These are phyloP conservation scores for Beroe forskalii DNA, from an alignment of 37 sponge, comb jelly and placozoan species.

Conservation along the genomic window DNA sequence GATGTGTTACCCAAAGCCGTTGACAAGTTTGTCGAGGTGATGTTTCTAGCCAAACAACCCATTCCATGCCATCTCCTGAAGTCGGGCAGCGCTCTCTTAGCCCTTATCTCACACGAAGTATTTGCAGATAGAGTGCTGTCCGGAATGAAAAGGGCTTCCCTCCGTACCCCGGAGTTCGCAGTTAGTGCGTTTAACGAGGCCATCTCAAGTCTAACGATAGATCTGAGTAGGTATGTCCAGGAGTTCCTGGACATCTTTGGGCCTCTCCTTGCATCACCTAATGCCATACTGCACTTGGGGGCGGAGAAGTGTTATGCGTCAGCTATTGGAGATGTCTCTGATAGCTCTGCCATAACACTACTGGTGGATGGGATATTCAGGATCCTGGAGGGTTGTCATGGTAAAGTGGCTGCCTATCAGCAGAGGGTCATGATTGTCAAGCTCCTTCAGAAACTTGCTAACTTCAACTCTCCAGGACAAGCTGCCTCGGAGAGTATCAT, in stretches of 20 bases:
- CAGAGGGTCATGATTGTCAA: conserved; percentile 25
- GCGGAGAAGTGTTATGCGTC: not conserved
- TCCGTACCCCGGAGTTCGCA: conserved; percentile 43
- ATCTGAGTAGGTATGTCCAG: conserved; percentile 43
- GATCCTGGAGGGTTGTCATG: conserved; percentile 31
- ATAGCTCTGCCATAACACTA: not conserved
- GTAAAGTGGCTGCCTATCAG: conserved; percentile 60
- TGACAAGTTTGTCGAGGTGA: conserved; percentile 53
- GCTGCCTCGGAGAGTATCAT: conserved; percentile 1
- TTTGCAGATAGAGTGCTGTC: not conserved
- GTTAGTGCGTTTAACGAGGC: conserved; percentile 33
- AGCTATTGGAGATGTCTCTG: not conserved
- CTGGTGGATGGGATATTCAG: conserved; percentile 13
- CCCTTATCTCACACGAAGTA: conserved; percentile 41
- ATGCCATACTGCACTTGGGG: not conserved
- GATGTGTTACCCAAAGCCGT: conserved; percentile 1
- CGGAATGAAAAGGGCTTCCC: conserved; percentile 33
- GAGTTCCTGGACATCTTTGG: conserved; percentile 26
- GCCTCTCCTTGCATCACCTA: conserved; percentile 19
- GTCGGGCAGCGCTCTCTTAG: not conserved
- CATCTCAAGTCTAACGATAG: not conserved
- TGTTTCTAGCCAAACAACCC: conserved; percentile 23
- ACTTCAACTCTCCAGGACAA: not conserved
- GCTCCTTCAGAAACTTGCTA: not conserved
- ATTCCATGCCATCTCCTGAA: not conserved